Conservation (phyloP, 2,113 vertebrate species). For the Lophura nycthemera region DNA sequence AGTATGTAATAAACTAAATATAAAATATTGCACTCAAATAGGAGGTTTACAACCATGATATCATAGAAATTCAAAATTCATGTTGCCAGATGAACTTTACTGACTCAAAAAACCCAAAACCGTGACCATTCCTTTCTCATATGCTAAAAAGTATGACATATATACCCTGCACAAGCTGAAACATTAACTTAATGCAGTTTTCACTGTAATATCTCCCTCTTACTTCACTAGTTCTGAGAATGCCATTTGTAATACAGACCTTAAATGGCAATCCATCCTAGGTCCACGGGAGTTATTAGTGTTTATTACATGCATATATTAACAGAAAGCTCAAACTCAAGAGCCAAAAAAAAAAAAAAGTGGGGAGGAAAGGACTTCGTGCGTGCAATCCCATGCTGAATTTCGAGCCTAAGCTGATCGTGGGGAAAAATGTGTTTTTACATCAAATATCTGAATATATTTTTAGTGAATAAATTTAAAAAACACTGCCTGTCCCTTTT, state of each 20-base stretch:
- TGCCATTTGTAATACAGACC: not conserved
- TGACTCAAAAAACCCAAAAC: too few species aligned
- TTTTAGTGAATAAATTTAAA: not conserved
- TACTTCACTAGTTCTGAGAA: not conserved
- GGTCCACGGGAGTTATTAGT: not conserved
- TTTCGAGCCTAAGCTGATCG: not conserved
- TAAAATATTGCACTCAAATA: not conserved
- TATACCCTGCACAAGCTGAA: not conserved
- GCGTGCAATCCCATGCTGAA: too few species aligned
- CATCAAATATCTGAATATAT: not conserved
- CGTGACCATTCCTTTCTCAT: not conserved
- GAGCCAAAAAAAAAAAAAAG: rapidly evolving
- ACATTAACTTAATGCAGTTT: not conserved
- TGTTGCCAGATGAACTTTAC: not conserved
- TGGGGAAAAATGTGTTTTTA: not conserved
- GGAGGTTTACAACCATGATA: not conserved
- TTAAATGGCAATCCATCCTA: not conserved
- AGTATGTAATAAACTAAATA: not conserved
- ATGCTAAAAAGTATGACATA: not conserved
- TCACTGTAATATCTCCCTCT: not conserved
- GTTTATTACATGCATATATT: not conserved
- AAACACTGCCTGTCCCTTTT: not conserved
- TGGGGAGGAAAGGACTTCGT: rapidly evolving
- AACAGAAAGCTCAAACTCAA: not conserved
- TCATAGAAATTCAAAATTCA: not conserved